Evolutionary conservation across 1,140 invertebrate species (phyloP).

Genomic region (Megalopta genalis): DNA sequence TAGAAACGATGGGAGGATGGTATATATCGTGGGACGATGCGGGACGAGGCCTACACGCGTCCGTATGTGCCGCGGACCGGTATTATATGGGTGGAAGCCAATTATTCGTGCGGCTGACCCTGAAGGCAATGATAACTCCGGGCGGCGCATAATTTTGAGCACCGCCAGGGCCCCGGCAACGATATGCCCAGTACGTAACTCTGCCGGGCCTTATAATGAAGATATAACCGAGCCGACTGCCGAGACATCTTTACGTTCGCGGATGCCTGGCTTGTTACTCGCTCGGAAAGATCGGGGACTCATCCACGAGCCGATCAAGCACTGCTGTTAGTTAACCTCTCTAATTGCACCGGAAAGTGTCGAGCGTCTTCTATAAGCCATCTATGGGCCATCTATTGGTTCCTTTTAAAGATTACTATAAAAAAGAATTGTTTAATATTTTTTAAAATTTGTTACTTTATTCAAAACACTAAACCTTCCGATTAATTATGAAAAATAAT

Average conservation of each 20-base stretch:
- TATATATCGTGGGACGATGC: constrained; percentile 25
- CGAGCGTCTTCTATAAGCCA: too few relatives aligned
- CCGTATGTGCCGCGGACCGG: constrained; percentile 10
- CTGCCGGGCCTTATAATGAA: constrained; percentile 76
- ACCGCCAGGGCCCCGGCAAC: constrained; percentile 40
- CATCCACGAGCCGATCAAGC: too few relatives aligned
- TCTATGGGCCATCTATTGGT: too few relatives aligned
- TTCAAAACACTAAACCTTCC: too few relatives aligned
- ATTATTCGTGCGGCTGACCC: constrained; percentile 72
- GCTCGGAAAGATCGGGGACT: constrained; percentile 62
- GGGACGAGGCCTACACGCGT: neutral
- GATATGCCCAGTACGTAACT: constrained; percentile 72
- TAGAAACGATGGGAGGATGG: neutral
- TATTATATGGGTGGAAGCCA: constrained; percentile 74
- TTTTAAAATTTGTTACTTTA: too few relatives aligned
- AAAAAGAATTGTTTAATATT: too few relatives aligned
- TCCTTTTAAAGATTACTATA: too few relatives aligned
- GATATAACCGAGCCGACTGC: constrained; percentile 76
- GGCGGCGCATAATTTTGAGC: constrained; percentile 74
- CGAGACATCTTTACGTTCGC: constrained; percentile 78
- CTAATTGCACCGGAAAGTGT: too few relatives aligned
- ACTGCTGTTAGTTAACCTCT: too few relatives aligned
- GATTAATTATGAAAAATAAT: too few relatives aligned
- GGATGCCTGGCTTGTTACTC: constrained; percentile 73
- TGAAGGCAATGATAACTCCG: constrained; percentile 75